Evolutionary conservation across 2,797 vertebrate species (phyloP).

Genomic region (Momotus momota): DNA sequence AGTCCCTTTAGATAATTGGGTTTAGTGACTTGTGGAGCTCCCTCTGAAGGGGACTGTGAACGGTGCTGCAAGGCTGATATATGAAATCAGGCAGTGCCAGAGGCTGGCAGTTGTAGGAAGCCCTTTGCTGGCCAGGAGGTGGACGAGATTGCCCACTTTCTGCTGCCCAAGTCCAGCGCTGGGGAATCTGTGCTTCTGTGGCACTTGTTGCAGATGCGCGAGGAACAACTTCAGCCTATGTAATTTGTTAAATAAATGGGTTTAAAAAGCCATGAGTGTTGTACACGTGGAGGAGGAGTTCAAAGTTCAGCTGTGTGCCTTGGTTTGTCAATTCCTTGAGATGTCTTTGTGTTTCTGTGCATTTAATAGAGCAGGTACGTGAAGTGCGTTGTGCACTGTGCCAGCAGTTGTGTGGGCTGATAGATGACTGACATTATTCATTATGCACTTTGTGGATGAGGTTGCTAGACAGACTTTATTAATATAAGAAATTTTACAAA

Average conservation of each 20-base stretch:
- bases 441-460: slow-evolving; percentile 14
- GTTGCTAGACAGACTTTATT: not conserved
- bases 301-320: not conserved
- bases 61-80: not conserved
- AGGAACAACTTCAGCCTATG: not conserved
- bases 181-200: not conserved
- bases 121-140: not conserved
- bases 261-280: not conserved
- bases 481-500: slow-evolving; percentile 30
- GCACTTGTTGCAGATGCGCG: accelerated
- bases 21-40: not conserved
- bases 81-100: not conserved
- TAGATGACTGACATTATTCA: slow-evolving; percentile 33
- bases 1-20: not conserved
- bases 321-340: not conserved
- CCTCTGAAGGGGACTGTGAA: not conserved
- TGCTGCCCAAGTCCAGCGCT: not conserved
- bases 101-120: not conserved
- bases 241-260: not conserved
- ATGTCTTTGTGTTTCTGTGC: slow-evolving; percentile 26
- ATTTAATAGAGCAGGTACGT: not conserved
- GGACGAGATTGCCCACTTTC: not conserved
- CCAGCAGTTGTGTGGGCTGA: slow-evolving; percentile 14
- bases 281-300: not conserved
- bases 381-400: not conserved